Evolutionary conservation across 2,888 invertebrate genomes (phyloP), one percentile per base, ranked within the genome.

Genomic region (Dynastes tityus): DNA sequence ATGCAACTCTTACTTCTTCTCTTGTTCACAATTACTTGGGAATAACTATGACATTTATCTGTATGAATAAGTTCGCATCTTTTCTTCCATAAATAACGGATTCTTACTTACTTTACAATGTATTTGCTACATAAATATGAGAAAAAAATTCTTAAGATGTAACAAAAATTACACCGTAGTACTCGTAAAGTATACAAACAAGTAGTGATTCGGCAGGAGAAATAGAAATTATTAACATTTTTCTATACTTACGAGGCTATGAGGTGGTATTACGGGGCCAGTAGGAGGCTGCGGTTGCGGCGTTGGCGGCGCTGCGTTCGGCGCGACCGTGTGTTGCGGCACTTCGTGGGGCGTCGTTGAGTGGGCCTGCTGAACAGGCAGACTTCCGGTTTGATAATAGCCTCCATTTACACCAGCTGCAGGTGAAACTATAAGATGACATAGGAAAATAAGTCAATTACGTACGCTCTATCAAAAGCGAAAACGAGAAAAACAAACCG

Each of bases 311-410:
- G 91, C 90, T 85, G 89, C 89, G 82, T 88, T 91, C 79, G 89
- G 90, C 85, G 88, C 88, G 86, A 88, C 91, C 90, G 88, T 89
- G 88, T 91, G 86, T 37, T 91, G 86, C 55, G 91, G 92, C 86
- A 93, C 94, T 91, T 91, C 95, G 89, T 94, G 94, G 84, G 94
- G 93, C 90, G 96, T 96, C 89, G 96, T 96, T 89, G 95, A 95
- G 91, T 96, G 96, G 86, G 96, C 96, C 90, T 96, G 95, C 91
- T 96, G 96, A 87, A 93, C 92, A 88, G 94, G 93, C 88, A 95
- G 91, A 87, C 93, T 92, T 89, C 93, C 93, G 87, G 92, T 91
- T 88, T 92, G 92, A 90, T 93, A 93, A 88, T 93, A 93, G 88
- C 93, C 93, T 88, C 93, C 93, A 91, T 94, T 91, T 90, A 92